Evolutionary conservation across 2,113 vertebrate genomes (phyloP), one percentile per base, ranked within the genome.

Genomic region (Toxotes jaculatrix): DNA sequence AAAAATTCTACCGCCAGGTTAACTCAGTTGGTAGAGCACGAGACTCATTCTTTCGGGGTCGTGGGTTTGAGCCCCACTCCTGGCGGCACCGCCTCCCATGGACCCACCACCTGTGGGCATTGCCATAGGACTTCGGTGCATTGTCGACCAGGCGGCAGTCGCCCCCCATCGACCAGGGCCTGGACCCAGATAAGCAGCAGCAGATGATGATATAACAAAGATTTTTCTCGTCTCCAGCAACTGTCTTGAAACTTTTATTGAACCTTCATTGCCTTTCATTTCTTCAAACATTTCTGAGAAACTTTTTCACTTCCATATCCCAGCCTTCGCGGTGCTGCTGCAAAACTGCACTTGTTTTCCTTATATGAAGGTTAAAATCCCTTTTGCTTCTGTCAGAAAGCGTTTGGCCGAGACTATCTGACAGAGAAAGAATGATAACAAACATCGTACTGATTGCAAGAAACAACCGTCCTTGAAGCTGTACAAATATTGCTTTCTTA

Each of bases 361-460:
- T 68, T 7, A 14, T 6, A 1, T 34, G 69, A 75, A 63, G 53
- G 64, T 66, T 57, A 36, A 73, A 62, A 68, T 51, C n/a, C 23
- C 57, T 62, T 47, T 47, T 40, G 34, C 9, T 56, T 45, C 40
- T 49, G 38, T 57, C 51, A 27, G 75, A 80, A 77, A 82, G 6
- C 5, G 12, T 77, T 36, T 57, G 7, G 27, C 49, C 43, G 32
- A 31, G 55, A 42, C 5, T 5, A 7, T 51, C n/a, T 63, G 51
- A 64, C 61, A 16, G 61, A 34, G 47, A 61, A 63, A 79, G 61
- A 87, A 88, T 77, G 55, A 88, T 69, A 88, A 88, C 55, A 91
- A 80, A 76, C 4, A 40, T 36, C 16, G 17, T 4, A 36, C 57
- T 63, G 42, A 55, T 47, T 61, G 27, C 66, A 32, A 4, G 63